These are phyloP conservation scores for Eledona agricola DNA, from an alignment of 2,888 invertebrate genomes.

Conservation along the genomic window DNA sequence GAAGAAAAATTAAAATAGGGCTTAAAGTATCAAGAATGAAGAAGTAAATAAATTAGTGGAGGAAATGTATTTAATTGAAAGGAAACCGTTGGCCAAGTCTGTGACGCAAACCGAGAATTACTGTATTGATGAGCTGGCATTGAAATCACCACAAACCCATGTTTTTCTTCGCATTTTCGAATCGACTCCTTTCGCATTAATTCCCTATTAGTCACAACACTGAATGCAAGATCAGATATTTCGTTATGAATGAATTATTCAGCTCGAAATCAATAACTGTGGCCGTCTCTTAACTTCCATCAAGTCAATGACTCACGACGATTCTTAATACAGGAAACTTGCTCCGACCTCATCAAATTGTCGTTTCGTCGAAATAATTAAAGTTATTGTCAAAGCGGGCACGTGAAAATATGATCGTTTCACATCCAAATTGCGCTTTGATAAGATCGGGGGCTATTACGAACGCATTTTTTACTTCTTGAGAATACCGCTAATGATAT, in stretches of 20 bases:
- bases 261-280: slow-evolving; percentile 16
- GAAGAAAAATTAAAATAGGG: no score
- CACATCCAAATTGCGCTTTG: slow-evolving; percentile 15
- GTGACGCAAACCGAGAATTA: no score
- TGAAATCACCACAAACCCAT: no score
- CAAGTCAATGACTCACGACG: slow-evolving; percentile 17
- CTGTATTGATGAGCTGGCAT: no score
- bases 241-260: slow-evolving; percentile 16
- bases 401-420: background rate
- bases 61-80: no score
- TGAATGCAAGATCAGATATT: no score
- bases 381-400: slow-evolving; percentile 2
- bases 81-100: no score
- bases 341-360: slow-evolving; percentile 12
- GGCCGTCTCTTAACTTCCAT: slow-evolving; percentile 2
- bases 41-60: no score
- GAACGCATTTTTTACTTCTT: slow-evolving; percentile 12
- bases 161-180: no score
- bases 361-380: slow-evolving; percentile 7
- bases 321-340: slow-evolving; percentile 15
- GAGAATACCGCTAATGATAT: slow-evolving; percentile 32
- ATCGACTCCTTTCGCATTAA: no score
- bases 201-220: no score
- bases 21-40: no score
- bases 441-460: slow-evolving; percentile 20